Base-by-base conservation (phyloP, 2,113 vertebrate species). In the Hucho hucho region DNA sequence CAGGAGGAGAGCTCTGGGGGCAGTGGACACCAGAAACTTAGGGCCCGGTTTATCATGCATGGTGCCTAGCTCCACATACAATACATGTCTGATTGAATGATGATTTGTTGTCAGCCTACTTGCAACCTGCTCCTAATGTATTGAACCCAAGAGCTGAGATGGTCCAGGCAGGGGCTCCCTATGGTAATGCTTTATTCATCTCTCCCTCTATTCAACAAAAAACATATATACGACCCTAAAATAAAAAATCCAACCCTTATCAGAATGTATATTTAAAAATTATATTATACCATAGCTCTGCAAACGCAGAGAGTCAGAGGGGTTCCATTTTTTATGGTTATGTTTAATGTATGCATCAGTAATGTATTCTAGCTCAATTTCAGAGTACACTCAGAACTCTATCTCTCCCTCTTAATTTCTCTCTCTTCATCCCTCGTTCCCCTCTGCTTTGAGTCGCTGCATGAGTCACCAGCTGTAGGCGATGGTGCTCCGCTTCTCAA, bases 181-280 rank as follows among this genome's bases (percentile, higher is more conserved):
- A 43, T 43, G 37, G 37, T 43, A 53, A 81, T 66, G 69, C 61
- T 32, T 74, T 53, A 76, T 81, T 81, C 1, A 43, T 13, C 75
- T 70, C 12, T 22, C 75, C 81, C 43, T 9, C 43, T 68, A 16
- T 56, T 73, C 24, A 69, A 11, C 76, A 53, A 69, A 69, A 70
- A 25, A 18, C 11, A 29, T 43, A 43, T 43, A 43, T 43, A 43
- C 9, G 9, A 11, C 14, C 69, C 28, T 64, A 53, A 78, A 49
- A 80, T 79, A 73, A 88, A 79, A 75, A 43, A 43, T 43, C 37
- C 37, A 43, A 43, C 37, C 37, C 9, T 43, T 12, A 76, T 75
- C 65, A 37, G 16, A 29, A 77, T 29, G 59, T 59, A 29, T 12
- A 43, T 43, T 11, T 43, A 11, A 3, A 43, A 43, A 12, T 43